A percentile compares a stretch with the other conserved stretches of the same genome.
phyloP scores from a whole-genome alignment of 2,797 vertebrate genomes.

The Semotilus atromaculatus region DNA sequence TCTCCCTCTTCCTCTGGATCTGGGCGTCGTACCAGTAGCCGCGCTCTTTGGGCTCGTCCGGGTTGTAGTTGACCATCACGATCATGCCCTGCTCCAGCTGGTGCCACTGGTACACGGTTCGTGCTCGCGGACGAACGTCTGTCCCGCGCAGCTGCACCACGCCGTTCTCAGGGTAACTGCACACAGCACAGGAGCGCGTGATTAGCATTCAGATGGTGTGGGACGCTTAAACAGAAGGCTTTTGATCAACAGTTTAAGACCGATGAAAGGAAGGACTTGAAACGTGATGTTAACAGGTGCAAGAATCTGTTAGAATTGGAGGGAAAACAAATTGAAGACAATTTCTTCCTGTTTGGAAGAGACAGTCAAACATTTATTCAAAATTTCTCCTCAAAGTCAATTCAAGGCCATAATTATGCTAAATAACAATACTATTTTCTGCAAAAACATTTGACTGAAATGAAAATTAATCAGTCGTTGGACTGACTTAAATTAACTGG shows the following conservation, averaged over 20 bases:
- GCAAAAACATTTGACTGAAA: background rate
- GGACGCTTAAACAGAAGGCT: background rate
- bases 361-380: background rate
- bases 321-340: background rate
- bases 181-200: slow-evolving; percentile 1
- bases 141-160: slow-evolving; percentile 82
- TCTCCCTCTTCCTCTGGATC: slow-evolving; percentile 90
- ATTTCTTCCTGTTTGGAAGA: background rate
- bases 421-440: too few species aligned
- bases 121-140: slow-evolving; percentile 89
- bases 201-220: background rate
- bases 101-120: slow-evolving; percentile 90
- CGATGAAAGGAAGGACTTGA: background rate
- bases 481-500: background rate
- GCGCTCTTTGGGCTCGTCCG: slow-evolving; percentile 90
- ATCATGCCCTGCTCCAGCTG: slow-evolving; percentile 89
- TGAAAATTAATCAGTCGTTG: background rate
- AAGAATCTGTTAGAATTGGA: background rate
- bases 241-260: slow-evolving; percentile 15
- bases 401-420: background rate
- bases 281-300: slow-evolving; percentile 12
- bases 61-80: slow-evolving; percentile 97
- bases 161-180: slow-evolving; percentile 93
- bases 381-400: background rate
- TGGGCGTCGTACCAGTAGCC: slow-evolving; percentile 97